These are phyloP conservation scores for Crambe crambe DNA, from an alignment of 37 sponge, comb jelly and placozoan species.

Conservation along the genomic window DNA sequence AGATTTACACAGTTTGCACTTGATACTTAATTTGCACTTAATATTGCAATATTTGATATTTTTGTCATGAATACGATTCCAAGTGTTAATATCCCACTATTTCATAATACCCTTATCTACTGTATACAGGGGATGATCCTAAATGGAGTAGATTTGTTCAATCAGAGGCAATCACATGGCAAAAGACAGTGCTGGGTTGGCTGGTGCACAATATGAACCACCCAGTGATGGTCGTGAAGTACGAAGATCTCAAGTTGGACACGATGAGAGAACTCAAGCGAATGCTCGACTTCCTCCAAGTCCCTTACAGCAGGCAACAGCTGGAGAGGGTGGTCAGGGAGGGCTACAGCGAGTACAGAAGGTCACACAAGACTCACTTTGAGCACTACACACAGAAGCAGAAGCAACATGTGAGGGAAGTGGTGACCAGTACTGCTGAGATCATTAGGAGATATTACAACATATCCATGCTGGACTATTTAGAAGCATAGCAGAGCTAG, in stretches of 20 bases:
- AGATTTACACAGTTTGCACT: too few species aligned
- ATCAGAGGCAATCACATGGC: constrained; percentile 12
- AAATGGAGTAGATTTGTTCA: constrained; percentile 35
- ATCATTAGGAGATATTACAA: background rate
- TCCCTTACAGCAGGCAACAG: constrained; percentile 27
- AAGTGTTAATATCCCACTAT: too few species aligned
- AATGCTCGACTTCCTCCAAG: constrained; percentile 30
- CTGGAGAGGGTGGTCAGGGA: constrained; percentile 5
- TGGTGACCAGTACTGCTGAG: constrained; percentile 1
- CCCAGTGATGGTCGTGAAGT: constrained; percentile 38
- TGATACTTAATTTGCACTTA: too few species aligned
- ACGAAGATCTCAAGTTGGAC: constrained; percentile 16
- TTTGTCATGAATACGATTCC: too few species aligned
- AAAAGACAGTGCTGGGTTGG: constrained; percentile 27
- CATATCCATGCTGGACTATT: background rate
- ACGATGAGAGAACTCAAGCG: background rate
- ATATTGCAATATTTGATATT: too few species aligned
- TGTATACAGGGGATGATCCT: constrained; percentile 7
- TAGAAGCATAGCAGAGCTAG: background rate
- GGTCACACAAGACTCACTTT: constrained; percentile 5
- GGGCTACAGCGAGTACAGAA: constrained; percentile 27
- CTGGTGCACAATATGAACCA: constrained; percentile 16
- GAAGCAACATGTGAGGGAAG: background rate
- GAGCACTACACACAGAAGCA: constrained; percentile 41
- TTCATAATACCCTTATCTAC: background rate